Evolutionary conservation across 2,113 vertebrate species (phyloP).

Genomic region (Myiozetetes cayanensis): DNA sequence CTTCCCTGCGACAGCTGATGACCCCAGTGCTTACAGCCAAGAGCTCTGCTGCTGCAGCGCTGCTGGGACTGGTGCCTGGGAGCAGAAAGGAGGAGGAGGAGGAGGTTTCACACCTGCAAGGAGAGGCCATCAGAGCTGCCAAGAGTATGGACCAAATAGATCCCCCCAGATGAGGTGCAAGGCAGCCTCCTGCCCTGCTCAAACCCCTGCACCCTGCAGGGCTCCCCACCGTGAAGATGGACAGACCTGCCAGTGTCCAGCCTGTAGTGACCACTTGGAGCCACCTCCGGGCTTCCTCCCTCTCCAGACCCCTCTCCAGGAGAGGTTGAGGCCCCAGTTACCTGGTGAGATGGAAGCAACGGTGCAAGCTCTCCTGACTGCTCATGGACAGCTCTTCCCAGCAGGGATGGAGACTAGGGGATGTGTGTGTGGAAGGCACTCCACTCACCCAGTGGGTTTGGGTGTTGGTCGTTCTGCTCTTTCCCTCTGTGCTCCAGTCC

Average conservation of each 20-base stretch:
- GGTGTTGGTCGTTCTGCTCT: not conserved
- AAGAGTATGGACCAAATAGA: not conserved
- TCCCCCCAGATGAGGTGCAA: not conserved
- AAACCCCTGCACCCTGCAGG: fast-evolving
- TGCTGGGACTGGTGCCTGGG: not conserved
- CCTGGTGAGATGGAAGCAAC: not conserved
- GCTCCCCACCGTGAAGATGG: not conserved
- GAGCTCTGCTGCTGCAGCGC: not conserved
- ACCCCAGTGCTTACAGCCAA: not conserved
- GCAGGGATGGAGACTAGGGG: not conserved
- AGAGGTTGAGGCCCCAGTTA: not conserved
- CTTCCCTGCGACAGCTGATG: not conserved
- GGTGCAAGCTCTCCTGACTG: not conserved
- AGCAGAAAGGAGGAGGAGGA: not conserved
- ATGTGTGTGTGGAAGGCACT: not conserved
- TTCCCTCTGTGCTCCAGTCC: not conserved
- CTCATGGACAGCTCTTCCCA: not conserved
- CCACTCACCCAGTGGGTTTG: not conserved
- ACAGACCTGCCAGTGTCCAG: not conserved
- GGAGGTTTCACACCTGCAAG: not conserved
- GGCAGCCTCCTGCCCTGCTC: not conserved
- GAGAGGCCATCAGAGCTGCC: not conserved
- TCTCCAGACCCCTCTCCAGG: not conserved
- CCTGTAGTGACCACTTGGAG: not conserved
- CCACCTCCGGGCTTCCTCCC: not conserved